These are phyloP conservation scores for Alca torda DNA, from an alignment of 2,797 vertebrate species.

Conservation along the genomic window DNA sequence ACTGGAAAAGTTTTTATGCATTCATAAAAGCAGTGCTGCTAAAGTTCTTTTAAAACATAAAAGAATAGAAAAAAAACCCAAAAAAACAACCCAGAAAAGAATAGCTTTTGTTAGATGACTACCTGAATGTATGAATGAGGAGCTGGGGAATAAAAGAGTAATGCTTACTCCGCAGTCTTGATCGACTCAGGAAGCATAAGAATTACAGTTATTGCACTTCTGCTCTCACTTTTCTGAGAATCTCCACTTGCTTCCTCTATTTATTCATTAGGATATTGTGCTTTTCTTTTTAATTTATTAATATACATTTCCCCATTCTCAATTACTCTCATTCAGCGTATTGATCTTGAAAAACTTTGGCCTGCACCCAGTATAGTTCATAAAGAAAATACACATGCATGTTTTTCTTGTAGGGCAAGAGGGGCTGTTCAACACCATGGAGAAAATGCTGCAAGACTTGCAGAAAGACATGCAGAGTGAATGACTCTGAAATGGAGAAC, in stretches of 20 bases:
- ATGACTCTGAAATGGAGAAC: neutral
- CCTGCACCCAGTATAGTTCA: neutral
- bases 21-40: neutral
- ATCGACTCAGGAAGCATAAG: neutral
- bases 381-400: neutral
- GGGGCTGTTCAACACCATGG: neutral
- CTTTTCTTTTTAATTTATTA: neutral
- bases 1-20: neutral
- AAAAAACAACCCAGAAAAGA: neutral
- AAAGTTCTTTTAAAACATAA: neutral
- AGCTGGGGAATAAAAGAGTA: neutral
- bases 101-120: neutral
- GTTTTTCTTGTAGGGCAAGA: neutral
- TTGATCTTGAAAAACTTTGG: neutral
- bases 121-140: neutral
- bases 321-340: neutral
- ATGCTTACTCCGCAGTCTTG: neutral
- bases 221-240: neutral
- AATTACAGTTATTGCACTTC: neutral
- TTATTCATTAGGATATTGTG: neutral
- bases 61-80: neutral
- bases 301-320: neutral
- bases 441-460: neutral
- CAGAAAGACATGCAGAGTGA: neutral
- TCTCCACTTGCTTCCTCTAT: neutral